These are phyloP conservation scores for Cosmorhoe ocellata DNA, from an alignment of 2,888 invertebrate genomes.

Conservation along the genomic window DNA sequence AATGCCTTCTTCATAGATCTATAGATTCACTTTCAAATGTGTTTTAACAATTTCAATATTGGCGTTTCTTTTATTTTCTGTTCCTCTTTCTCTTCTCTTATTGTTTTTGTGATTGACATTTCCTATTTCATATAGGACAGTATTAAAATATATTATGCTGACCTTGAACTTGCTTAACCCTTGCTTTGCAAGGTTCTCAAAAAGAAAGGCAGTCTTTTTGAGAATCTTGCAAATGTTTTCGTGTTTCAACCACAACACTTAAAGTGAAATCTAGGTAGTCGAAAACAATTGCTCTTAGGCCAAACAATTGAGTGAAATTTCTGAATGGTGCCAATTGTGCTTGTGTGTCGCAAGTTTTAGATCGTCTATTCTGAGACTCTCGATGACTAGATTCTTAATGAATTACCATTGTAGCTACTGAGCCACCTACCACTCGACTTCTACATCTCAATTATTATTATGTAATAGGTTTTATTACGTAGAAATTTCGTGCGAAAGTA, in stretches of 20 bases:
- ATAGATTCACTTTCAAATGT: not conserved
- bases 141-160: too few species aligned
- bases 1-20: not conserved
- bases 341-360: conserved; percentile 25
- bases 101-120: too few species aligned
- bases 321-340: conserved; percentile 33
- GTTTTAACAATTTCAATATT: too few species aligned
- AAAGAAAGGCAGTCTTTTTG: too few species aligned
- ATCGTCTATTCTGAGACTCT: conserved; percentile 23
- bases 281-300: conserved; percentile 25
- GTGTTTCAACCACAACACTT: conserved; percentile 9
- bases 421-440: not conserved
- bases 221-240: not conserved
- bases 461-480: too few species aligned
- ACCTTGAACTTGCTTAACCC: too few species aligned
- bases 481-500: too few species aligned
- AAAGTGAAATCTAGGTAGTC: conserved; percentile 26
- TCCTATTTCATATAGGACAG: too few species aligned
- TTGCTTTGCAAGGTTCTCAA: too few species aligned
- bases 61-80: too few species aligned
- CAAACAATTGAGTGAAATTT: conserved; percentile 31
- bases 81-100: too few species aligned
- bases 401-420: not conserved
- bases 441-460: too few species aligned
- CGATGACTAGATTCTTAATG: conserved; percentile 5